Conservation (phyloP, 2,797 vertebrate species). For the Peromyscus eremicus region DNA sequence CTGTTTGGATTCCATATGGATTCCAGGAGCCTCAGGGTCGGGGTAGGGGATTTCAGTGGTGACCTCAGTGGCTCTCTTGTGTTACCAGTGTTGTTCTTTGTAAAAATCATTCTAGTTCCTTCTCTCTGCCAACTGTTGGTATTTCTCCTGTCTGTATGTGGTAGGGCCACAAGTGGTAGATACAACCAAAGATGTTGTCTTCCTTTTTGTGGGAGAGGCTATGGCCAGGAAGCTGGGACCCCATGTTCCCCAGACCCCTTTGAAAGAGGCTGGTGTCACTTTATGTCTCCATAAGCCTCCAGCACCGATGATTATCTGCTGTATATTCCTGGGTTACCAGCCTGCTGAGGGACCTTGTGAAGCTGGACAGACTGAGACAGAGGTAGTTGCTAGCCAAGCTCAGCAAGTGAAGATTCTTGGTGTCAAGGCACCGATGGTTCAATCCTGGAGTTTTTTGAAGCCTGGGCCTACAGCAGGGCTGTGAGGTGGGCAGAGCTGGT, state of each 20-base stretch:
- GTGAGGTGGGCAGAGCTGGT: background rate
- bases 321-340: background rate
- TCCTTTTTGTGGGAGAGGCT: background rate
- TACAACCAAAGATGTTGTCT: background rate
- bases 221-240: background rate
- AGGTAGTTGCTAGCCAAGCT: background rate
- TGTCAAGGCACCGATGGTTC: background rate
- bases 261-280: background rate
- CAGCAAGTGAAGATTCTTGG: background rate
- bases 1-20: too few species aligned
- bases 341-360: background rate
- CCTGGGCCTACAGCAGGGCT: background rate
- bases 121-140: background rate
- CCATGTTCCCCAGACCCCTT: background rate
- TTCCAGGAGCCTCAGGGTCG: accelerated
- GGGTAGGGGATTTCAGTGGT: accelerated
- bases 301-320: accelerated
- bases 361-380: background rate
- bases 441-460: background rate
- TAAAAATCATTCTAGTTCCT: background rate
- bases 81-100: background rate
- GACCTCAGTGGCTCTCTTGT: background rate
- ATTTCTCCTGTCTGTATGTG: background rate
- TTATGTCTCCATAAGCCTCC: background rate
- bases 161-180: background rate